phyloP scores from a whole-genome alignment of 2,113 vertebrate species.

The Shinisaurus crocodilurus region DNA sequence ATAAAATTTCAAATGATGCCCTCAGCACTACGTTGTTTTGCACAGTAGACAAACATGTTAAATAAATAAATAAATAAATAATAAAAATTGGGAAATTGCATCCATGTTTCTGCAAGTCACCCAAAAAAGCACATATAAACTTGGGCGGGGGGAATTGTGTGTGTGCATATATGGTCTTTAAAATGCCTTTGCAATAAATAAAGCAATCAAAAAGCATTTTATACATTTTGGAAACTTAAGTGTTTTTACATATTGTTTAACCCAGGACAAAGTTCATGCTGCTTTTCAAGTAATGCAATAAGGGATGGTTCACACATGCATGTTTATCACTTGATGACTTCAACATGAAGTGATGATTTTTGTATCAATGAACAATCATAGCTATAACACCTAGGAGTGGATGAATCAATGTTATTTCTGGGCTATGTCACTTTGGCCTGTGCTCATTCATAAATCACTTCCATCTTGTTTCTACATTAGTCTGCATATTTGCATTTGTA shows the following conservation, averaged over 20 bases:
- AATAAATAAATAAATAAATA: conserved; percentile 67
- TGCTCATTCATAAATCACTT: neutral
- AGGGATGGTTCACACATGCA: neutral
- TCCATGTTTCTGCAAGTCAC: conserved; percentile 25
- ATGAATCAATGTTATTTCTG: neutral
- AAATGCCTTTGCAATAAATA: neutral
- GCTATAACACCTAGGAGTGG: neutral
- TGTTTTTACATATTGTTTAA: neutral
- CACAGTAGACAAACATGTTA: conserved; percentile 60
- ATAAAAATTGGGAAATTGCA: conserved; percentile 46
- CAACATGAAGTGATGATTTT: neutral
- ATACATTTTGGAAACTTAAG: neutral
- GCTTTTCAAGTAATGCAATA: neutral
- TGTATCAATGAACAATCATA: neutral
- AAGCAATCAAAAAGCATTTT: neutral
- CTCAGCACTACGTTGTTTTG: conserved; percentile 58
- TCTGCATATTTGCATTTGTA: too few relatives aligned
- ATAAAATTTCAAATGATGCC: conserved; percentile 52
- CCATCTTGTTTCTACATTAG: too few relatives aligned
- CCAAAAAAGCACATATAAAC: conserved; percentile 8
- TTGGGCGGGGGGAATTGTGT: neutral
- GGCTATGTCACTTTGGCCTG: neutral
- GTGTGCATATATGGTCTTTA: neutral
- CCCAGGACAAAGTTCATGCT: neutral
- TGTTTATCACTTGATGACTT: neutral